A percentile compares a stretch with the other conserved stretches of the same genome.
Conservation (phyloP, 2,113 vertebrate species). For the Empidonax alnorum region DNA sequence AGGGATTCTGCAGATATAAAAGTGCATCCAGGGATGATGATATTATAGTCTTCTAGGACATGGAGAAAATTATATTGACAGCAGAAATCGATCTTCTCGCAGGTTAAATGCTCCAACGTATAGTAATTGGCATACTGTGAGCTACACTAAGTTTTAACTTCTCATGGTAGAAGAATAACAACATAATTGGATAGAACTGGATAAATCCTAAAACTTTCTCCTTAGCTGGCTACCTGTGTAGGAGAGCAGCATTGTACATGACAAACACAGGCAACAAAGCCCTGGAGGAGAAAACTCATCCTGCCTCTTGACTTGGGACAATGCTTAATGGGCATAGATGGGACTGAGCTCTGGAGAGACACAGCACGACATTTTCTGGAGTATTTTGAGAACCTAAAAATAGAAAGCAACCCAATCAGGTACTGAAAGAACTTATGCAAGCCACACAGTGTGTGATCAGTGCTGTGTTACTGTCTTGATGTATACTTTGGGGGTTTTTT, state of each 20-base stretch:
- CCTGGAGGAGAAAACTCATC: neutral
- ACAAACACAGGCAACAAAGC: neutral
- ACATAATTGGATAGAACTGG: neutral
- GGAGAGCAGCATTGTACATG: neutral
- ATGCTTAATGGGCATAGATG: neutral
- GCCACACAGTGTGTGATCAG: neutral
- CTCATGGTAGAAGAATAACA: neutral
- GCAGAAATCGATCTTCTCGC: neutral
- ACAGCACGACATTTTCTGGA: neutral
- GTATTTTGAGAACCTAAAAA: neutral
- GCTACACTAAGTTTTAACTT: neutral
- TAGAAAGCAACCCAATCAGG: neutral
- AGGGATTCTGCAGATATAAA: neutral
- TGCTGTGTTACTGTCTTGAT: neutral
- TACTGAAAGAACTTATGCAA: neutral
- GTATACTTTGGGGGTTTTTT: neutral
- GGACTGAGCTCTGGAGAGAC: neutral
- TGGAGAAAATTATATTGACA: neutral
- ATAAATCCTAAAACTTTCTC: neutral
- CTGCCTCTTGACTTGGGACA: neutral
- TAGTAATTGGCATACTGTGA: neutral
- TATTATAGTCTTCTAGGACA: neutral
- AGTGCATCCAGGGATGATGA: neutral
- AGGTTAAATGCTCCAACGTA: neutral
- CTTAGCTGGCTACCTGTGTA: neutral